Evolutionary conservation across 2,113 vertebrate genomes (phyloP).

Genomic region (Embiotoca jacksoni): DNA sequence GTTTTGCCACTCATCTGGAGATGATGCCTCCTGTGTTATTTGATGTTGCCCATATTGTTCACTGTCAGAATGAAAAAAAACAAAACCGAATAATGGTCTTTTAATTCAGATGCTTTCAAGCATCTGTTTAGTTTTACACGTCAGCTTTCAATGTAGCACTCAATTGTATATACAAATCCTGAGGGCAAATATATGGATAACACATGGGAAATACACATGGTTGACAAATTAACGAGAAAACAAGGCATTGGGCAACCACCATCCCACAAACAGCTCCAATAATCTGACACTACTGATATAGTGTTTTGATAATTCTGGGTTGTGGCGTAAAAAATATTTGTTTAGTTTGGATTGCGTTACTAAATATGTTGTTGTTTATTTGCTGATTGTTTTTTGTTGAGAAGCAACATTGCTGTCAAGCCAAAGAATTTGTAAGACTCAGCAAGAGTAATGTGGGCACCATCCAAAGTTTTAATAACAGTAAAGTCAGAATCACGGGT

Average conservation of each 20-base stretch:
- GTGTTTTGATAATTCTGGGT: not conserved
- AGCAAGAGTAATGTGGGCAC: no score
- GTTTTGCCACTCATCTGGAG: conserved; percentile 38
- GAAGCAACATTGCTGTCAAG: no score
- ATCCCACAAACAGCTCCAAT: not conserved
- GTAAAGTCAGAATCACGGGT: not conserved
- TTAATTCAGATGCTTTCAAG: conserved; percentile 9
- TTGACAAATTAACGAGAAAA: not conserved
- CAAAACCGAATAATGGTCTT: not conserved
- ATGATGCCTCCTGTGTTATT: conserved; percentile 27
- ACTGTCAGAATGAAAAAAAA: conserved; percentile 42
- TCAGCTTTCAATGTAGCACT: not conserved
- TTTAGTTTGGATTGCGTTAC: no score
- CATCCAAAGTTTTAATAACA: no score
- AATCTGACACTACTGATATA: no score
- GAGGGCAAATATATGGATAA: conserved; percentile 1
- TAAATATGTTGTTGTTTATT: no score
- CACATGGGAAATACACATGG: not conserved
- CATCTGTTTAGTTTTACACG: conserved; percentile 16
- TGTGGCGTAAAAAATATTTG: no score
- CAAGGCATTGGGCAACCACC: not conserved
- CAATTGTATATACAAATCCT: not conserved
- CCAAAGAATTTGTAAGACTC: no score
- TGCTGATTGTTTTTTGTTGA: no score
- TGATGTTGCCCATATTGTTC: conserved; percentile 21